Base-by-base conservation (phyloP, 2,113 vertebrate genomes). In the Pseudonaja textilis region DNA sequence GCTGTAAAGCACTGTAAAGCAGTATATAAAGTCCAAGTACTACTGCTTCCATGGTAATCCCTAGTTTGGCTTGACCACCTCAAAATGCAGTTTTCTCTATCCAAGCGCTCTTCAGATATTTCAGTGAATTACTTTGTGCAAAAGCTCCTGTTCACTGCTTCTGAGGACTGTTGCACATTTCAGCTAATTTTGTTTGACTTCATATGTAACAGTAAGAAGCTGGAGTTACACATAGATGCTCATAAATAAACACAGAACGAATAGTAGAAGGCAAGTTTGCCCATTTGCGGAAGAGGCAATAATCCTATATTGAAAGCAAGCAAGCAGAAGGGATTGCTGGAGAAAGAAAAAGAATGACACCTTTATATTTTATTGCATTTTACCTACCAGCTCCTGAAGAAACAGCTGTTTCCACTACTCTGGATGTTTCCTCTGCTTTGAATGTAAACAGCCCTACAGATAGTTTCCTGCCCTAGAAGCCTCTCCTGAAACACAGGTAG, bases 381-480 rank as follows among this genome's bases (percentile, higher is more conserved):
- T n/a, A 23, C 23, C 42, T 56, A 22, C 88, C 69, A 93, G 89
- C 57, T 90, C 74, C 55, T 14, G 56, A 90, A 90, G 92, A 87
- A 87, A 22, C 42, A 61, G 50, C 56, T 10, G 56, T 54, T 87
- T 85, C 92, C 39, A 93, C 39, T 56, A 3, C n/a, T 47, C 74
- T 20, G 85, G 39, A 26, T 39, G 10, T 59, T 54, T 61, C 89
- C 74, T 90, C 92, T 5, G 50, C 88, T 10, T n/a, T 81, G 42
- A 57, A 42, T 59, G 61, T n/a, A 59, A 45, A 56, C 86, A 81
- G 74, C 5, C 45, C 89, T 64, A n/a, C 23, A 29, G 16, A 10
- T 87, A 56, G 56, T 26, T 86, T 34, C 55, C 23, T 54, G n/a
- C 56, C 56, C 2, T 93, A 90, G 86, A 22, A 64, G 16, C 39